Evolutionary conservation across 2,113 vertebrate genomes (phyloP), one percentile per base, ranked within the genome.

Genomic region (Corythornis madagascariensis): DNA sequence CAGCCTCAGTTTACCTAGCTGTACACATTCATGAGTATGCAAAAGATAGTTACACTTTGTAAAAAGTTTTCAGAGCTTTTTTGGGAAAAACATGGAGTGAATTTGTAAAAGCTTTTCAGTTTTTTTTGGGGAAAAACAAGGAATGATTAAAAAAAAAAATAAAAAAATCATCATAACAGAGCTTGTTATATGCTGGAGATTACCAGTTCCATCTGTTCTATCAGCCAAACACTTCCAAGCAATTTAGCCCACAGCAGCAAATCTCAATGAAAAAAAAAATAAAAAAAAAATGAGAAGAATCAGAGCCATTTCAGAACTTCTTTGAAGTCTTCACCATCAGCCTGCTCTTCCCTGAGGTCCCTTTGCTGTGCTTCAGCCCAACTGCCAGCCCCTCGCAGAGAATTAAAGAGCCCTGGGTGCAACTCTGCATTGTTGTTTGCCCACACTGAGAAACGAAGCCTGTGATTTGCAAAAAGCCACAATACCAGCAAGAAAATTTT

Each of bases 191-290:
- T 73, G 78, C 78, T 83, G 87, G 84, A 50, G 72, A 48, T 80
- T 73, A 92, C 78, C 71, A 80, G 89, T 94, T 95, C 74, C 89
- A 92, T 71, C 81, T 93, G 64, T 89, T 90, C 70, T 82, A 63
- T 93, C 81, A 84, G 26, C 78, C 52, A 93, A 87, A 88, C n/a
- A 21, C 77, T 94, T 86, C 60, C 81, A 96, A 92, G 47, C 52
- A 35, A 28, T 77, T 89, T 74, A 89, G 91, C 87, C 86, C 92
- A 64, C 64, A 92, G 91, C 89, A 74, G 86, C 63, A 83, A 91
- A 95, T 66, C 89, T 80, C 89, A 83, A 45, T 85, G 74, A 92
- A 79, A 47, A 40, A 11, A 63, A 38, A 25, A 38, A 26, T 22
- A 63, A 28, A 42, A 13, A 31, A 31, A 4, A 50, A 47, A 71